Conservation (phyloP, 2,888 invertebrate genomes). For the Hipparchia semele region DNA sequence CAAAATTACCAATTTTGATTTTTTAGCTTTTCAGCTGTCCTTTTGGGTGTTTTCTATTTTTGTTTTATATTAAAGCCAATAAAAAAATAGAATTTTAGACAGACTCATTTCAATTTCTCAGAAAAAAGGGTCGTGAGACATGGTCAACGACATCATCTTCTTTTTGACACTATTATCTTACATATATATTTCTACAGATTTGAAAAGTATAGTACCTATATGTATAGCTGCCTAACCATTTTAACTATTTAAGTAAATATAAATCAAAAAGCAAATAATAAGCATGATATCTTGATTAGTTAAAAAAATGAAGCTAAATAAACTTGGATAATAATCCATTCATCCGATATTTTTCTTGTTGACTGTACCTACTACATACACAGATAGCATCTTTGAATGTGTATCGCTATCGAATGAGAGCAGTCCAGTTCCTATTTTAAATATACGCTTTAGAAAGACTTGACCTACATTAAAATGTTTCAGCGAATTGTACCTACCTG, state of each 20-base stretch:
- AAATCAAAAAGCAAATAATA: neutral
- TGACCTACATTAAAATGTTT: constrained; percentile 48
- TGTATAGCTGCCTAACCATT: too few relatives aligned
- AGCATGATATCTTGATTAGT: neutral
- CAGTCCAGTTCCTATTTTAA: constrained; percentile 46
- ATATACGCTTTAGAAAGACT: constrained; percentile 47
- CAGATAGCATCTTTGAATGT: constrained; percentile 37
- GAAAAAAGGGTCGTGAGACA: too few relatives aligned
- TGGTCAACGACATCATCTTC: too few relatives aligned
- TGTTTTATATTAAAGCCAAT: too few relatives aligned
- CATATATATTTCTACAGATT: too few relatives aligned
- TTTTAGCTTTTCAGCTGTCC: too few relatives aligned
- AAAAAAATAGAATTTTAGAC: too few relatives aligned
- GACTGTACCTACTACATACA: constrained; percentile 34
- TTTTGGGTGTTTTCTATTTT: too few relatives aligned
- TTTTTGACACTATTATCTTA: too few relatives aligned
- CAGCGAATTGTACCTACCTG: constrained; percentile 27
- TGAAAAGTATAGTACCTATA: too few relatives aligned
- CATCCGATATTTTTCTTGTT: constrained; percentile 23
- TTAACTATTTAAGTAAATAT: neutral
- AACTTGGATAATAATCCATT: constrained; percentile 8
- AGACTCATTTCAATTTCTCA: too few relatives aligned
- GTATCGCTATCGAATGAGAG: constrained; percentile 46
- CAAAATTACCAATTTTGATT: too few relatives aligned
- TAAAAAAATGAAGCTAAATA: neutral